Base-by-base conservation (phyloP, 2,797 vertebrate genomes). In the Serranus cabrilla region DNA sequence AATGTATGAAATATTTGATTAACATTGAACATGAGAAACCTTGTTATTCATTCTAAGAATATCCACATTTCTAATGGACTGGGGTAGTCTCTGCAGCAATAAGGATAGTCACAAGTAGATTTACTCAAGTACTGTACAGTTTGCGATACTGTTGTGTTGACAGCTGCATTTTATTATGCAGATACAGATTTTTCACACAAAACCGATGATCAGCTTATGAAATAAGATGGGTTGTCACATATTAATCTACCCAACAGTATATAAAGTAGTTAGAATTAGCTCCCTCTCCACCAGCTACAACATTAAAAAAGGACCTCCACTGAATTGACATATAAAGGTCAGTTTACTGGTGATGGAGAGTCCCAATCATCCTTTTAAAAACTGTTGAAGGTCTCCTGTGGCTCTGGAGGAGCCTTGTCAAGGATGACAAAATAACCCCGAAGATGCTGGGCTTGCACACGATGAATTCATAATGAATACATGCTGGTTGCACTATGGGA, bases 261-360 rank as follows among this genome's bases (percentile, higher is more conserved):
- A 72, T 71, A 25, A 77, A 80, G 39, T 14, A 25, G 16, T 52
- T 23, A 11, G 71, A 73, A 51, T 71, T 31, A 31, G 43, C 66
- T 78, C 43, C 21, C 56, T 43, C 43, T 61, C 50, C 21, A 68
- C 20, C 34, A 56, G 54, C 72, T 27, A 39, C 59, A 63, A 56
- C 56, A 71, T 71, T 81, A 74, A 81, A 54, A 67, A 47, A 3
- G 18, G 3, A 34, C 27, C 58, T 62, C 58, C 43, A 56, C 23
- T 4, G 2, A 66, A 63, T 46, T 80, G 76, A 70, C 66, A 61
- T 79, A 67, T 75, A 80, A 83, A 83, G 81, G 73, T 80, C 73
- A 80, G 73, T 55, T 42, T 71, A 60, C 34, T 25, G 67, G 43
- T 64, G 73, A 69, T 55, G 73, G 45, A 54, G 66, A 69, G 73